Base-by-base conservation (phyloP, 1,140 invertebrate genomes). In the Drosophila pruinosa region DNA sequence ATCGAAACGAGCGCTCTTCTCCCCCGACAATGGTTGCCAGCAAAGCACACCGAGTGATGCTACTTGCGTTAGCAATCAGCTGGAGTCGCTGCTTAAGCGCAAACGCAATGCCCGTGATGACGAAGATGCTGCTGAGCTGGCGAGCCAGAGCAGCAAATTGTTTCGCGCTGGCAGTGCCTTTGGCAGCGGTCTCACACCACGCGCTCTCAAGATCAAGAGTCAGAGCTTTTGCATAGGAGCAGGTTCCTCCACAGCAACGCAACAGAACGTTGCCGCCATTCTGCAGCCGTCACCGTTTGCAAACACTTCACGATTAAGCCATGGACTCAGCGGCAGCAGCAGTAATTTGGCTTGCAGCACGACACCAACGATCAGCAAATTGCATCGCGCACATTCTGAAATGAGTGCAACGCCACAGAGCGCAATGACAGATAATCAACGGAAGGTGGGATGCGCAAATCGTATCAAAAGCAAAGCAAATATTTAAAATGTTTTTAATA, bases 1-100 rank as follows among this genome's bases (percentile, higher is more conserved):
- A 39, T 93, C 93, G 1, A 94, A 94, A 72, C 91, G 94, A 17
- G 93, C 92, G 0, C 75, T 94, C 92, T 88, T 92, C 75, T 67
- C 92, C 61, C 75, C 85, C 4, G 91, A 91, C 54, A 82, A 77
- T 57, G 72, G 70, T 47, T 28, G 68, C 19, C 50, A 71, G 31
- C 21, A 17, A 3, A 47, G 34, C 10, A 17, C 53, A 31, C 15
- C 68, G 47, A 12, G 64, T 7, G 10, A 57, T 15, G 45, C 17
- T 17, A 28, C 75, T 15, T 58, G 63, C 14, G 45, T 54, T 14
- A 92, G 58, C 72, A 89, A 21, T 41, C 78, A 75, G 47, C 63
- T 90, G 21, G 85, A 89, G 19, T 56, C 72, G n/a, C 36, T 89
- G 24, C 61, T 90, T 5, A 91, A 91, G 61, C 77, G 89, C 0